Percentiles rank a stretch among this genome's conserved stretches.
Conservation (phyloP, 2,888 invertebrate species). For the Ypsolopha scabrella region DNA sequence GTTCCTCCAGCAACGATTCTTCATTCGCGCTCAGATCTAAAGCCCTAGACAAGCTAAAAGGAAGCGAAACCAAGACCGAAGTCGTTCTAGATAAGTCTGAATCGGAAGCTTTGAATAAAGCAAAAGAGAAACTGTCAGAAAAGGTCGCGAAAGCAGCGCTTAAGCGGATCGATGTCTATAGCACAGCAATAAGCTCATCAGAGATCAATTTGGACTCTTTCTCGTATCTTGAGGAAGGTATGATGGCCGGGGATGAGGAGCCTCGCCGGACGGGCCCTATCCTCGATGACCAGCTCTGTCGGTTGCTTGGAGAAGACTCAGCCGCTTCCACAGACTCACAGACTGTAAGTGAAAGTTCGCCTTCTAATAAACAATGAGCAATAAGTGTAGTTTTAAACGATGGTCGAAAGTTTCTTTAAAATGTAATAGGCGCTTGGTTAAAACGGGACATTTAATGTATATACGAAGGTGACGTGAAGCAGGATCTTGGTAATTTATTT, state of each 20-base stretch:
- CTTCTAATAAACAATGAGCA: conserved; percentile 48
- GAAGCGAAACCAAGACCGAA: conserved; percentile 23
- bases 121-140: conserved; percentile 52
- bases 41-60: conserved; percentile 27
- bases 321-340: conserved; percentile 41
- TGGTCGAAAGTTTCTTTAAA: conserved; percentile 15
- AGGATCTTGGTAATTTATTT: too few species aligned
- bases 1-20: conserved; percentile 64
- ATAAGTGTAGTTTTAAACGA: conserved; percentile 18
- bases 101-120: conserved; percentile 50
- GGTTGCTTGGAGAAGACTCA: conserved; percentile 47
- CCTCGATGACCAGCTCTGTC: conserved; percentile 44
- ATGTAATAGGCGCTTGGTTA: conserved; percentile 19
- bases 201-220: conserved; percentile 67
- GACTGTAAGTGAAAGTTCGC: conserved; percentile 49
- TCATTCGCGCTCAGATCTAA: conserved; percentile 54
- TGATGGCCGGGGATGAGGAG: conserved; percentile 58
- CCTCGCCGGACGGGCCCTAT: conserved; percentile 22
- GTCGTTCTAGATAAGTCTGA: conserved; percentile 34
- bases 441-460: too few species aligned
- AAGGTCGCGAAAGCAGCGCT: conserved; percentile 54
- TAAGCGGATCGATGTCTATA: conserved; percentile 65
- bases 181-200: conserved; percentile 60
- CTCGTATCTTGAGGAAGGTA: conserved; percentile 60
- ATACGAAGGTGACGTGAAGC: too few species aligned